phyloP scores from a whole-genome alignment of 2,113 vertebrate species.

The Tupaia tana region DNA sequence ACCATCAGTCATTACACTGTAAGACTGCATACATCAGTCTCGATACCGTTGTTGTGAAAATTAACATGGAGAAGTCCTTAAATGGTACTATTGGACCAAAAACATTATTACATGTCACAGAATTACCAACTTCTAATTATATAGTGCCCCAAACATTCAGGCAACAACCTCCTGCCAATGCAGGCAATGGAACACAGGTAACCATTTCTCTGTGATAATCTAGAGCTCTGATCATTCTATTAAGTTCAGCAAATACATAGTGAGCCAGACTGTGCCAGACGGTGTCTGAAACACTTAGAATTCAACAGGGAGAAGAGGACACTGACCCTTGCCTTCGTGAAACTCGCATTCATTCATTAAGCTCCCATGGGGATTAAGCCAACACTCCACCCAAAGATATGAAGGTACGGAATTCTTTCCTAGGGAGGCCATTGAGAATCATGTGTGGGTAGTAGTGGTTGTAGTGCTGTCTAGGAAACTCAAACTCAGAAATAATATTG shows the following conservation, averaged over 20 bases:
- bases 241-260: not conserved
- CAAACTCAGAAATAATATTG: not conserved
- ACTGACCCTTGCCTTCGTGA: not conserved
- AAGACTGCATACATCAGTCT: not conserved
- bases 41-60: not conserved
- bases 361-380: not conserved
- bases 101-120: not conserved
- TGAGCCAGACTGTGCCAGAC: not conserved
- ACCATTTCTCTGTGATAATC: not conserved
- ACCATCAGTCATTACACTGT: not conserved
- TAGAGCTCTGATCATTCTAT: not conserved
- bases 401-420: not conserved
- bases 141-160: not conserved
- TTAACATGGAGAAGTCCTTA: not conserved
- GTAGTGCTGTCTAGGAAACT: not conserved
- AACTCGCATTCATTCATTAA: not conserved
- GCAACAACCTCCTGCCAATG: not conserved
- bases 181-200: not conserved
- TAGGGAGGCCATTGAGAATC: not conserved
- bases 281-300: not conserved
- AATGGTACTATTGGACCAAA: not conserved
- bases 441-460: not conserved
- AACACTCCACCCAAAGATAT: not conserved
- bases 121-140: not conserved
- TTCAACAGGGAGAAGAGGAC: not conserved